Conservation (phyloP, 1,140 invertebrate species). For the Brachionus plicatilis region DNA sequence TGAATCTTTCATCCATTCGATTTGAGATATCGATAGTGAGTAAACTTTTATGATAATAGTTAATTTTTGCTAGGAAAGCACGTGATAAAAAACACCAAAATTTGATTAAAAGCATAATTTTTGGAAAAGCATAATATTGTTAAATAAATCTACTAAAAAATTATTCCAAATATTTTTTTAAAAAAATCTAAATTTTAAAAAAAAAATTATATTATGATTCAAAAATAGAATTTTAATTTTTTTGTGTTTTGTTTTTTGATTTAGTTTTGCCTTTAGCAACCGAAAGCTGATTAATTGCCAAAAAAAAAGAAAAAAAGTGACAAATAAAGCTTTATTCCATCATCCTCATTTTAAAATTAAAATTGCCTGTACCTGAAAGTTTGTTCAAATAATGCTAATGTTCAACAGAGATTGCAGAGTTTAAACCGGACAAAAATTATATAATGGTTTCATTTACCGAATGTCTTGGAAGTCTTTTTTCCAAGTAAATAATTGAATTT, state of each 20-base stretch:
- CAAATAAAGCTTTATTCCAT: neutral
- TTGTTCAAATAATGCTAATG: neutral
- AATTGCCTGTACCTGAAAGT: neutral
- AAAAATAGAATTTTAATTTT: neutral
- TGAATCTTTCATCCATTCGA: neutral
- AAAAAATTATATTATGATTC: neutral
- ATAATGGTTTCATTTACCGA: constrained; percentile 38
- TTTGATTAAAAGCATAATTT: neutral
- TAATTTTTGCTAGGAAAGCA: neutral
- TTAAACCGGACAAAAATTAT: neutral
- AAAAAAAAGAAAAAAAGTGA: neutral
- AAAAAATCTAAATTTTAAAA: neutral
- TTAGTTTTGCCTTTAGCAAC: neutral
- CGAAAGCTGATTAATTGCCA: neutral
- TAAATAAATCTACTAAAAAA: neutral
- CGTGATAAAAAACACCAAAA: neutral
- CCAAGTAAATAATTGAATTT: neutral
- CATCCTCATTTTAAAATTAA: neutral
- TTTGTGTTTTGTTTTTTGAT: neutral
- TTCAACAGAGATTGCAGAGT: neutral
- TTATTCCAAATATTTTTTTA: neutral
- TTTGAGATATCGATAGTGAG: neutral
- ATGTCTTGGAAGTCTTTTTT: constrained; percentile 22
- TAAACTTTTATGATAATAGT: constrained; percentile 6
- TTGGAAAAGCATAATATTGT: neutral